Percentiles rank a stretch among this genome's conserved stretches.
Conservation (phyloP, 1,140 invertebrate species). For the Medauroidea extradentata region DNA sequence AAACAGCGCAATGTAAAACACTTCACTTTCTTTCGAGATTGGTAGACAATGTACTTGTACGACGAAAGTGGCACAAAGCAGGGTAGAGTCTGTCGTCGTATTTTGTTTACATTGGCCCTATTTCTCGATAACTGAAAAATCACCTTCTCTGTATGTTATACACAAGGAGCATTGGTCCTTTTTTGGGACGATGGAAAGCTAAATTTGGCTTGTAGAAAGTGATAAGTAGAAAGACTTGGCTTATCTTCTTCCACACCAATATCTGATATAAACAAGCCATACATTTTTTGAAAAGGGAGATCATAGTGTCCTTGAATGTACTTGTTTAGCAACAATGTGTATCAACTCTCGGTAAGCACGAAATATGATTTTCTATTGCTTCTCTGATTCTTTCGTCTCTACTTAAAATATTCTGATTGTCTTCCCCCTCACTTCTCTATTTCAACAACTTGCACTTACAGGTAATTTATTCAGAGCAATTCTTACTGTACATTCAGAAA, state of each 20-base stretch:
- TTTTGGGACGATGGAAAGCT: constrained; percentile 8
- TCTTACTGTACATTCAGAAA: constrained; percentile 7
- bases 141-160: constrained; percentile 1
- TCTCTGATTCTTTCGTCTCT: neutral
- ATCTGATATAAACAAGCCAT: neutral
- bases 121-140: neutral
- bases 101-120: too few relatives aligned
- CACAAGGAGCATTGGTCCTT: constrained; percentile 9
- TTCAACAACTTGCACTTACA: constrained; percentile 4
- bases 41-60: constrained; percentile 1
- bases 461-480: constrained; percentile 4
- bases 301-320: constrained; percentile 3
- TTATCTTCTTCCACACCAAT: neutral
- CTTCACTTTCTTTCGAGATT: neutral
- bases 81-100: too few relatives aligned
- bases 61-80: neutral
- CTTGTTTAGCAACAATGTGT: constrained; percentile 4
- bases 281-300: constrained; percentile 1
- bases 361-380: constrained; percentile 9
- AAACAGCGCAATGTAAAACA: constrained; percentile 5
- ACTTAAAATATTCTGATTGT: neutral
- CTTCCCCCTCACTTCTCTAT: constrained; percentile 1
- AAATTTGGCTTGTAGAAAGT: constrained; percentile 1
- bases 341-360: neutral
- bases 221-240: constrained; percentile 4